Evolutionary conservation across 92 coral and sea anemone species (phyloP), one percentile per base, ranked within the genome.

Genomic region (Virgularia gustaviana): DNA sequence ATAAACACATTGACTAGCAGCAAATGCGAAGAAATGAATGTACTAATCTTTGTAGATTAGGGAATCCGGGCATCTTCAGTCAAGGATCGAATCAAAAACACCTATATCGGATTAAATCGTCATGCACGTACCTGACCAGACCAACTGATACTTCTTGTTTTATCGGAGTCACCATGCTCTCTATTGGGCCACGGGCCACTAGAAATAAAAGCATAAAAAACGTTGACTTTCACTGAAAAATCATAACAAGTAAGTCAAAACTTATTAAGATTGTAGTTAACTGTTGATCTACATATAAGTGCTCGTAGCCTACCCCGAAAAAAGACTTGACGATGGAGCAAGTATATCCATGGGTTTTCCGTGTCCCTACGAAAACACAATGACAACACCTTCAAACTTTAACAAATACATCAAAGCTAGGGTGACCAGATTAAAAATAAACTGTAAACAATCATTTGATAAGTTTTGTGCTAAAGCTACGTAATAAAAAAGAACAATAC

Each of bases 71-170:
- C 8, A 7, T 39, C 15, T 39, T 7, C 45, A 39, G 8, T 39
- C 15, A 15, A 15, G 45, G 45, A n/a, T n/a, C n/a, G n/a, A n/a
- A n/a, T n/a, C n/a, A n/a, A n/a, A n/a, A n/a, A n/a, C n/a, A n/a
- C n/a, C n/a, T n/a, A n/a, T n/a, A n/a, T n/a, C n/a, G n/a, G n/a
- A n/a, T n/a, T n/a, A n/a, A n/a, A n/a, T n/a, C n/a, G n/a, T n/a
- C n/a, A n/a, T n/a, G n/a, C n/a, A n/a, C n/a, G n/a, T 27, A 94
- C 94, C 90, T 94, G 96, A 65, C 88, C 96, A 49, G 99, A 87
- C 99, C 99, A 94, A 61, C 99, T 87, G 70, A 89, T 78, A 52
- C 99, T 94, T 37, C 91, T 79, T 1, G 89, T 56, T 45, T 90
- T 77, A 36, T 86, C 86, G 15, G 76, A 84, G 54, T 83, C 83